These are phyloP conservation scores for Chloroceryle inda DNA, from an alignment of 2,797 vertebrate species.

Conservation along the genomic window DNA sequence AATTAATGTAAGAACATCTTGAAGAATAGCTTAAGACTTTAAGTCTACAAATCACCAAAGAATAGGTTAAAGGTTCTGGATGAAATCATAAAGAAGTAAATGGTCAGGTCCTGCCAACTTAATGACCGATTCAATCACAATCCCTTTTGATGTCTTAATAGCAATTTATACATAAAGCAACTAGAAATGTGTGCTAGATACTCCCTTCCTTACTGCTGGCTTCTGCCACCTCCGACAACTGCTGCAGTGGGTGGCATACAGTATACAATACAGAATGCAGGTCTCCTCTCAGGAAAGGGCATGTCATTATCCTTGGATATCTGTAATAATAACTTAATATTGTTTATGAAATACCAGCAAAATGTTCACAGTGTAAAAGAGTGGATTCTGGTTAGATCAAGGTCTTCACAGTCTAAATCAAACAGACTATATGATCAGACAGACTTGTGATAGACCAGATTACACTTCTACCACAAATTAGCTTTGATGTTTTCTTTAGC, in stretches of 20 bases:
- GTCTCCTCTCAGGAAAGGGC: background rate
- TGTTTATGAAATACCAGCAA: slow-evolving; percentile 8
- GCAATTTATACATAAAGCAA: background rate
- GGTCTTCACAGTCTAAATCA: slow-evolving; percentile 38
- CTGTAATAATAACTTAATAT: background rate
- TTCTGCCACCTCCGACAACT: background rate
- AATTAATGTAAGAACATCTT: background rate
- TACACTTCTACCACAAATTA: slow-evolving; percentile 11
- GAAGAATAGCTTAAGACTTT: background rate
- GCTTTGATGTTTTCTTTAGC: slow-evolving; percentile 51
- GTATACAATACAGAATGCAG: background rate
- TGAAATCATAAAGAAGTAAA: background rate
- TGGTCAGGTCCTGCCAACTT: background rate
- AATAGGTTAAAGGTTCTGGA: background rate
- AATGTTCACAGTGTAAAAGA: background rate
- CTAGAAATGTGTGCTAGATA: background rate
- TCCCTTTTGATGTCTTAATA: background rate
- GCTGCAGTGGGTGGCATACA: background rate
- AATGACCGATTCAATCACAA: background rate
- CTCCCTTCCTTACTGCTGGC: background rate
- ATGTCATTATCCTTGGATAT: background rate
- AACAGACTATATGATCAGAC: slow-evolving; percentile 56
- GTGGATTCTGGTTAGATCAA: slow-evolving; percentile 31
- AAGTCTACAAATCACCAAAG: background rate
- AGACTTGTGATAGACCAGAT: background rate